Evolutionary conservation across 2,113 vertebrate genomes (phyloP), one percentile per base, ranked within the genome.

Genomic region (Apaloderma vittatum): DNA sequence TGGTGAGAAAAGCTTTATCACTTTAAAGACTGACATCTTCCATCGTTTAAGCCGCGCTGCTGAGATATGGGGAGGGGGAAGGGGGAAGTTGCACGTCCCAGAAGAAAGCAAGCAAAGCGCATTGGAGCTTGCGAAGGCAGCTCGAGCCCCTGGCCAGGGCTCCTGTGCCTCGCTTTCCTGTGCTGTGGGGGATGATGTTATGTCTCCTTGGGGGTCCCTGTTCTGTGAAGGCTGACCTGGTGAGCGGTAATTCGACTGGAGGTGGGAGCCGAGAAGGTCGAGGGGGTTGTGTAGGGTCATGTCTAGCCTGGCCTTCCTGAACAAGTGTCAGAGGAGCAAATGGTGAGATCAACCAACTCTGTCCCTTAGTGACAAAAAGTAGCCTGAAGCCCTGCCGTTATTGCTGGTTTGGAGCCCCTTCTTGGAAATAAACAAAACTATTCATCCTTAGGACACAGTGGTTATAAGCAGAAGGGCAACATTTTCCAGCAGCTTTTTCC

Each of bases 161-260:
- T 61, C 26, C 27, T 23, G 57, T 2, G 4, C 71, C n/a, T 14
- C 1, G 1, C 23, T 6, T 45, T 12, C 0, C 36, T 12, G 8
- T 3, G 3, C 55, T 1, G 3, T 0, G 19, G 36, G 37, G 15
- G 20, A 1, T 2, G 79, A 15, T 66, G 67, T 15, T 2, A 3
- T 1, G 3, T 17, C 26, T 17, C 37, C n/a, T 18, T 9, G 19
- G 0, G 59, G 12, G 17, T 5, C 65, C 49, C 51, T 45, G 48
- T 8, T 3, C 48, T 15, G 16, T 0, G 0, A 19, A 21, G 52
- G 30, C 7, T 65, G 9, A 0, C 5, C 15, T 8, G 0, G 3
- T 0, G 21, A 8, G 37, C 0, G 37, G 43, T 27, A 77, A 5
- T n/a, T 26, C 30, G 2, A 0, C 1, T 0, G 32, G 34, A 29